Percentiles rank a stretch among this genome's conserved stretches.
Evolutionary conservation across 1,140 invertebrate species (phyloP).

Genomic region (Cherax destructor): DNA sequence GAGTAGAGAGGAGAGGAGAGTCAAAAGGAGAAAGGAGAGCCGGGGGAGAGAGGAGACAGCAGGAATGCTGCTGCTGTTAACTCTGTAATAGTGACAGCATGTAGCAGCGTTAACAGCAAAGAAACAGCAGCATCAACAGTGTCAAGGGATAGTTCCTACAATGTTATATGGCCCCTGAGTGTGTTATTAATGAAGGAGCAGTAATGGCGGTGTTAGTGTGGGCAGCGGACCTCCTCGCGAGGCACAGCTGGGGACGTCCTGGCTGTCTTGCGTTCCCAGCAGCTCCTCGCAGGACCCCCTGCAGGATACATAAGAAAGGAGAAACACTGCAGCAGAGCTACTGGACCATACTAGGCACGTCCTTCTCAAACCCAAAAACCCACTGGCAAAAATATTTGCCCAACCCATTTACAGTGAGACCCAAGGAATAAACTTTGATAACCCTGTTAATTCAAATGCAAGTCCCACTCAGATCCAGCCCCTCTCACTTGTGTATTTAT

Average conservation of each 20-base stretch:
- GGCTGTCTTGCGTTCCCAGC: not conserved
- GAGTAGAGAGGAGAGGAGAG: not conserved
- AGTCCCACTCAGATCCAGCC: no score
- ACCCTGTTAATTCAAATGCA: no score
- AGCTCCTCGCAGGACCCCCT: not conserved
- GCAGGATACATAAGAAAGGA: not conserved
- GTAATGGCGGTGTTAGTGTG: constrained; percentile 28
- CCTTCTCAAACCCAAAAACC: no score
- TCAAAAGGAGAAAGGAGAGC: not conserved
- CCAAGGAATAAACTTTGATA: no score
- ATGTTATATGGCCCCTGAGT: constrained; percentile 18
- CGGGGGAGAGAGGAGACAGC: not conserved
- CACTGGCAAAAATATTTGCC: no score
- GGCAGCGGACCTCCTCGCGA: constrained; percentile 11
- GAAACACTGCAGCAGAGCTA: not conserved
- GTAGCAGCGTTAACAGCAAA: not conserved
- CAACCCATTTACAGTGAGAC: no score
- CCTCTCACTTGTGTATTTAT: no score
- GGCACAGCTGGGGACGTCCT: constrained; percentile 28
- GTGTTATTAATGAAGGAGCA: constrained; percentile 18
- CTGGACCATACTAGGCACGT: not conserved
- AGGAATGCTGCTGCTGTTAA: no score
- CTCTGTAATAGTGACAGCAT: no score
- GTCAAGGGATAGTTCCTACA: no score
- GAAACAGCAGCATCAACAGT: no score